Conservation (phyloP, 1,140 invertebrate genomes). For the Anastrepha ludens region DNA sequence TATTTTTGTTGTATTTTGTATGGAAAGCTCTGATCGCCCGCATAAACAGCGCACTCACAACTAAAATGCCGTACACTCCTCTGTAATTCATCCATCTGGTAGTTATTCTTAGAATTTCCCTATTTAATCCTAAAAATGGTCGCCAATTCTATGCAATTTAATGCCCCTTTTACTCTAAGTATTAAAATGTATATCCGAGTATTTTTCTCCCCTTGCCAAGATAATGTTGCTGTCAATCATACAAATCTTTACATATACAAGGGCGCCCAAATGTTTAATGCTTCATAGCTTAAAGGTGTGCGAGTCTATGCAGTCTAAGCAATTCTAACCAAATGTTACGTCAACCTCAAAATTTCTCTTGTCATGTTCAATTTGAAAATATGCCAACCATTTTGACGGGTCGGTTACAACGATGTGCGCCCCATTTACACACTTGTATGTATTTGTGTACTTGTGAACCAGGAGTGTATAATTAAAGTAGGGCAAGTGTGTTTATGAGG, state of each 20-base stretch:
- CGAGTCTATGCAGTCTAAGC: not conserved
- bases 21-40: too few species aligned
- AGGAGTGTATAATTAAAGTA: too few species aligned
- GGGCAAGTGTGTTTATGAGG: too few species aligned
- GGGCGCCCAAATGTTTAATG: not conserved
- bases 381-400: slow-evolving; percentile 10
- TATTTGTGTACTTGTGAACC: too few species aligned
- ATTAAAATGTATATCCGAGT: not conserved
- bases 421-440: too few species aligned
- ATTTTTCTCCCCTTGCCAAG: not conserved
- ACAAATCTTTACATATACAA: not conserved
- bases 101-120: not conserved
- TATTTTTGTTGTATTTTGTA: too few species aligned
- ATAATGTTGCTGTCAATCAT: slow-evolving; percentile 39
- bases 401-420: not conserved
- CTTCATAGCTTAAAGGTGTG: not conserved
- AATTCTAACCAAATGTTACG: not conserved
- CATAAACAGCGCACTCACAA: too few species aligned
- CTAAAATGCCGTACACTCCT: too few species aligned
- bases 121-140: not conserved
- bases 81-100: too few species aligned
- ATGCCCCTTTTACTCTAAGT: not conserved
- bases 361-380: slow-evolving; percentile 15
- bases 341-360: not conserved
- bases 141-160: not conserved